Evolutionary conservation across 2,113 vertebrate species (phyloP).

Genomic region (Laterallus jamaicensis): DNA sequence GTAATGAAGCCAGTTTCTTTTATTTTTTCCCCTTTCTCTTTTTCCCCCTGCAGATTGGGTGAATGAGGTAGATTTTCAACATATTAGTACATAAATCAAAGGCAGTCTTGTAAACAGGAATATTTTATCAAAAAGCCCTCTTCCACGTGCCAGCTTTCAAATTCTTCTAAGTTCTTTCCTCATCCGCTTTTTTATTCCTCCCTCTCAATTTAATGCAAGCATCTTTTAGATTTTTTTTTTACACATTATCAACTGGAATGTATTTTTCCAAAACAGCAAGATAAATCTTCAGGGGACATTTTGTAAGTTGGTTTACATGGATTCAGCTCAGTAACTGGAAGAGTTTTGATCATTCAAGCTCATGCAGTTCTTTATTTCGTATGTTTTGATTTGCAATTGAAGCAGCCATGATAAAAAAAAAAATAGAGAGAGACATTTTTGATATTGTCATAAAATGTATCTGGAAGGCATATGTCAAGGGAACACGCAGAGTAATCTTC

Average conservation of each 20-base stretch:
- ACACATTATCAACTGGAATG: neutral
- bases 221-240: constrained; percentile 13
- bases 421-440: neutral
- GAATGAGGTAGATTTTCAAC: constrained; percentile 42
- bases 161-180: constrained; percentile 2
- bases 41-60: constrained; percentile 8
- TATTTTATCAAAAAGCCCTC: constrained; percentile 40
- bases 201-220: neutral
- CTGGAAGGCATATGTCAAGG: constrained; percentile 61
- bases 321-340: constrained; percentile 45
- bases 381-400: constrained; percentile 53
- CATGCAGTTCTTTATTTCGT: constrained; percentile 35
- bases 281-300: constrained; percentile 34
- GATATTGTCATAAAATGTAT: constrained; percentile 51
- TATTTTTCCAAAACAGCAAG: constrained; percentile 12
- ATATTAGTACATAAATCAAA: constrained; percentile 60
- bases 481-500: constrained; percentile 57
- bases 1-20: constrained; percentile 72
- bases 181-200: neutral
- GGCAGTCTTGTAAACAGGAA: constrained; percentile 25
- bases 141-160: constrained; percentile 23
- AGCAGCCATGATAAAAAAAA: constrained; percentile 1
- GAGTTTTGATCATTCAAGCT: constrained; percentile 37
- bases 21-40: constrained; percentile 17
- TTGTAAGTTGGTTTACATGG: constrained; percentile 22